Evolutionary conservation across 1,140 invertebrate genomes (phyloP), one percentile per base, ranked within the genome.

Genomic region (Macrobrachium nipponense): DNA sequence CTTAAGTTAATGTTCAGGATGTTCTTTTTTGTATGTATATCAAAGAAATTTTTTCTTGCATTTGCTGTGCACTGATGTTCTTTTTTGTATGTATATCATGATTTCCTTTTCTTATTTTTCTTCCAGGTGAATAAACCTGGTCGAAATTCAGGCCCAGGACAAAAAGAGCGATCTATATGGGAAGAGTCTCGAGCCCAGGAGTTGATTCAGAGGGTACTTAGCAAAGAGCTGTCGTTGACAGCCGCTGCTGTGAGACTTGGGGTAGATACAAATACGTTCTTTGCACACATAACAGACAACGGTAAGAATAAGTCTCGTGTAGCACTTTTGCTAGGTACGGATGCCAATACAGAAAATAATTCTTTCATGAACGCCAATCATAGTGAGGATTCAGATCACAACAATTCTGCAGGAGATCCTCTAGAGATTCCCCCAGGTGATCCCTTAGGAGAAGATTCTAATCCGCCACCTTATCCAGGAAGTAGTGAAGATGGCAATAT

Each of bases 221-320:
- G 58, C 62, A 88, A 88, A 70, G 87, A 89, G 66, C 75, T 89
- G 20, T 87, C 87, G 43, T 72, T 89, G 11, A 88, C 87, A n/a
- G 87, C 87, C 59, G 89, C 89, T 62, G 87, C 89, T 60, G 87
- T 88, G 64, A 80, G 87, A 80, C 86, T 89, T 18, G 89, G 89
- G 11, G 89, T 89, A 23, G 89, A 89, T 68, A 87, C 84, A 59
- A 89, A 89, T 68, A 89, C 88, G 12, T 89, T 89, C 82, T 89
- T 89, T 78, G 81, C 86, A 36, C 86, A 89, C 61, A 76, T 89
- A 20, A 89, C 88, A 27, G 88, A 89, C 73, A 87, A 89, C 59
- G 88, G 88, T 14, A 89, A 89, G 68, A 89, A 89, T 73, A 86
- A 89, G 59, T 70, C 70, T n/a, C 73, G 88, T 7, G 78, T 89